Percentiles rank a stretch among this genome's conserved stretches.
phyloP scores from a whole-genome alignment of 2,113 vertebrate species.

The Cryptotis parvus region DNA sequence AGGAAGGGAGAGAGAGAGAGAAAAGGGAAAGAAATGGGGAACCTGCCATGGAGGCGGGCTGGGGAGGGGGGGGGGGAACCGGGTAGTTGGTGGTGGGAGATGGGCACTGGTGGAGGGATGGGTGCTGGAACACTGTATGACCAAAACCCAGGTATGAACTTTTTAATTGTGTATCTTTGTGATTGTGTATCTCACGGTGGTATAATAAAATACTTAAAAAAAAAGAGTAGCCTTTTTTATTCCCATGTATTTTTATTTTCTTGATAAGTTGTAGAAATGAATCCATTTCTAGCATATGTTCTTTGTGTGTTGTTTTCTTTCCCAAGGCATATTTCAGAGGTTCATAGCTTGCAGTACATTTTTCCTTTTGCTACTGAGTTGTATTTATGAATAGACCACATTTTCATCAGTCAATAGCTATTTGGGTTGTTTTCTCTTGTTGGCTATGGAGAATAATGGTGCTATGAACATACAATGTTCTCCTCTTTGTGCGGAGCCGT shows the following conservation, averaged over 20 bases:
- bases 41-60: too few species aligned
- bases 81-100: too few species aligned
- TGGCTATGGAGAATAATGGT: background rate
- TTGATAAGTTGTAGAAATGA: slow-evolving; percentile 12
- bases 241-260: background rate
- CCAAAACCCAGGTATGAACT: too few species aligned
- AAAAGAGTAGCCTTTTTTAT: background rate
- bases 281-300: background rate
- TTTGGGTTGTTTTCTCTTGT: background rate
- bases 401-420: background rate
- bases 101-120: too few species aligned
- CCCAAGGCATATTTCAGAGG: background rate
- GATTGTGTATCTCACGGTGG: too few species aligned
- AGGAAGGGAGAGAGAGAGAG: too few species aligned
- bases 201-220: too few species aligned
- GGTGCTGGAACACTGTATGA: too few species aligned
- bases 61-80: too few species aligned
- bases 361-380: background rate
- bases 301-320: background rate
- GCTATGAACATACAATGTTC: background rate
- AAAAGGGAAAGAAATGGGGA: too few species aligned
- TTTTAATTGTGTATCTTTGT: too few species aligned
- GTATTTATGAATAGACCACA: background rate
- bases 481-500: background rate
- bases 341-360: background rate